Evolutionary conservation across 2,888 invertebrate species (phyloP).

Genomic region (Nemurella pictetii): DNA sequence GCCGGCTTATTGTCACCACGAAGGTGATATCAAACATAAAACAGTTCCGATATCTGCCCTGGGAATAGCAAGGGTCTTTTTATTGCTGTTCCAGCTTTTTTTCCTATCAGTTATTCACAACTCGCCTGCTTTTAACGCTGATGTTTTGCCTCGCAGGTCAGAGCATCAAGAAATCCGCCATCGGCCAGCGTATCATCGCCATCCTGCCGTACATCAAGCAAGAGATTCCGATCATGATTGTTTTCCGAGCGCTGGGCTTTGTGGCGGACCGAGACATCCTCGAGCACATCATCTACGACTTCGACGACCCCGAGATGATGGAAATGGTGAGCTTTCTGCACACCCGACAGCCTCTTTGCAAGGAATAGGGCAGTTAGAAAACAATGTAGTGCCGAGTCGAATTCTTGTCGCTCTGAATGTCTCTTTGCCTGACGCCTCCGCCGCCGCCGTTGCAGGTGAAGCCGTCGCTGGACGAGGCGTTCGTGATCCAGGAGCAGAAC

Average conservation of each 20-base stretch:
- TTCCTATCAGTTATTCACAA: too few relatives aligned
- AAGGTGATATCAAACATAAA: too few relatives aligned
- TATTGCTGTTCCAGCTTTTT: too few relatives aligned
- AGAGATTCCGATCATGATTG: conserved; percentile 99
- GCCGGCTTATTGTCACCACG: too few relatives aligned
- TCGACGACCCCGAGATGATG: conserved; percentile 99
- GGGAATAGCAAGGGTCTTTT: not conserved
- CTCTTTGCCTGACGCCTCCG: not conserved
- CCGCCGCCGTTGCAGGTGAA: conserved; percentile 63
- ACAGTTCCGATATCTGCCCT: too few relatives aligned
- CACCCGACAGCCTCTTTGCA: too few relatives aligned
- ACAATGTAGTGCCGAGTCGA: too few relatives aligned
- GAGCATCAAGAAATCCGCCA: conserved; percentile 97
- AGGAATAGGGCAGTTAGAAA: too few relatives aligned
- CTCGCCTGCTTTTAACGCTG: not conserved
- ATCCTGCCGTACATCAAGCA: conserved; percentile 98
- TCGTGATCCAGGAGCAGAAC: conserved; percentile 98
- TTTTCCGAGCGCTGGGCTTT: conserved; percentile 98
- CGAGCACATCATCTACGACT: conserved; percentile 99
- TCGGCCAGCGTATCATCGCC: conserved; percentile 97
- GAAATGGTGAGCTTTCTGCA: conserved; percentile 75
- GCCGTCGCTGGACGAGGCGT: conserved; percentile 98
- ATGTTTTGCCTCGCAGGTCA: conserved; percentile 52
- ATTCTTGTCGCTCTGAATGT: too few relatives aligned
- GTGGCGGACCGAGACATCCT: conserved; percentile 99